Percentiles rank a stretch among this genome's conserved stretches.
These are phyloP conservation scores for Chydorus sphaericus DNA, from an alignment of 2,888 invertebrate species.

Conservation along the genomic window DNA sequence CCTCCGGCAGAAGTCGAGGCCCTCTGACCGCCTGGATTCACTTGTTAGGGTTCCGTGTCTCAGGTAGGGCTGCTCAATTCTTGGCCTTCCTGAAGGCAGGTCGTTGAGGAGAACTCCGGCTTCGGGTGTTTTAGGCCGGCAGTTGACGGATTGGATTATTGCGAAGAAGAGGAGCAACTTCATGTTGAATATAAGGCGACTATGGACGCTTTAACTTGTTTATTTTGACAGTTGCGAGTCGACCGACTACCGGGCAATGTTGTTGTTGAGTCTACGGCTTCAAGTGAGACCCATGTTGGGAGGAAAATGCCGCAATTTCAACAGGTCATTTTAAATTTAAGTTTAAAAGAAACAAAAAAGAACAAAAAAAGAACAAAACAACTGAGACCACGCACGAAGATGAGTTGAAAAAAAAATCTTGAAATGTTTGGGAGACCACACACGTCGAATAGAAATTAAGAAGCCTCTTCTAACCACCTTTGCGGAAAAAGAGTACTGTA, in stretches of 20 bases:
- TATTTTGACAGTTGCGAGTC: too few relatives aligned
- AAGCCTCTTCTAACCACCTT: not conserved
- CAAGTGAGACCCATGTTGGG: too few relatives aligned
- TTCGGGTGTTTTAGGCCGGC: too few relatives aligned
- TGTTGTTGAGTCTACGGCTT: too few relatives aligned
- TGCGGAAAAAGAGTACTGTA: not conserved
- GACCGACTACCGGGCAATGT: too few relatives aligned
- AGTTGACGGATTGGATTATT: too few relatives aligned
- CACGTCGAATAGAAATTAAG: not conserved
- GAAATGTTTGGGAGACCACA: not conserved
- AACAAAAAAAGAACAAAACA: not conserved
- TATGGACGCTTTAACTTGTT: too few relatives aligned
- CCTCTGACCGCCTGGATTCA: slow-evolving; percentile 3
- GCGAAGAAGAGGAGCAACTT: too few relatives aligned
- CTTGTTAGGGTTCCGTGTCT: slow-evolving; percentile 3
- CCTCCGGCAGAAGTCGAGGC: slow-evolving; percentile 17
- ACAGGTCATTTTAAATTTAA: too few relatives aligned
- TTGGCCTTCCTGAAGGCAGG: slow-evolving; percentile 1
- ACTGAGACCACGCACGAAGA: not conserved
- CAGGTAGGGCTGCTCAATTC: slow-evolving; percentile 2
- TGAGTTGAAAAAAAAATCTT: not conserved
- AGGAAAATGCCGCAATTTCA: too few relatives aligned
- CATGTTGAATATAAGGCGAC: too few relatives aligned
- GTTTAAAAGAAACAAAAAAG: too few relatives aligned
- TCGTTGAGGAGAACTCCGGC: slow-evolving; percentile 1